A percentile compares a stretch with the other conserved stretches of the same genome.
phyloP scores from a whole-genome alignment of 1,140 invertebrate species.

The Lasioglossum albipes region DNA sequence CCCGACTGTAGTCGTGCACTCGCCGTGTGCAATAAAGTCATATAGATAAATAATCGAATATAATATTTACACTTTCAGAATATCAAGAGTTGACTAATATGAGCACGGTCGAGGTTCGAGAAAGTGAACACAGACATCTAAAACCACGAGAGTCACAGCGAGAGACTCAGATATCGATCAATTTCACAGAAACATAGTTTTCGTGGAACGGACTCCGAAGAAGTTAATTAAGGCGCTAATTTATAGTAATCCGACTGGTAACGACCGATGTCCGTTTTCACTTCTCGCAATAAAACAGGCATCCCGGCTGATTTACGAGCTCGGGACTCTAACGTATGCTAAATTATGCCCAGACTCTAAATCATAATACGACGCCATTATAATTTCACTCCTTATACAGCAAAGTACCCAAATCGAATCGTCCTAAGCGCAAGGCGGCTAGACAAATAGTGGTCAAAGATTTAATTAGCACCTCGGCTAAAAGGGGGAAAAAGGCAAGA shows the following conservation, averaged over 20 bases:
- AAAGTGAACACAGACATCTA: neutral
- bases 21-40: no score
- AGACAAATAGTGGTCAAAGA: neutral
- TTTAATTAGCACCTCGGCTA: neutral
- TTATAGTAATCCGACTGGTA: neutral
- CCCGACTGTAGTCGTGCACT: no score
- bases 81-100: no score
- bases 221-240: conserved; percentile 9
- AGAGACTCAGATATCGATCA: neutral
- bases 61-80: no score
- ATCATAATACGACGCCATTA: neutral
- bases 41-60: no score
- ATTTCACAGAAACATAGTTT: neutral
- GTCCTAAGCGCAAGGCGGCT: neutral
- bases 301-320: neutral
- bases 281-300: neutral
- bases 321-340: neutral
- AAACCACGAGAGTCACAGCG: no score
- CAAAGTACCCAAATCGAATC: neutral
- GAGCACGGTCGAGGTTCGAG: no score
- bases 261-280: neutral
- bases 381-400: neutral
- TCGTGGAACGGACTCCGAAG: neutral
- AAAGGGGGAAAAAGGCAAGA: neutral
- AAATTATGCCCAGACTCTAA: neutral